Percentiles rank a stretch among this genome's conserved stretches.
These are phyloP conservation scores for Galeopsomyia nigrocyanea DNA, from an alignment of 2,888 invertebrate species.

Conservation along the genomic window DNA sequence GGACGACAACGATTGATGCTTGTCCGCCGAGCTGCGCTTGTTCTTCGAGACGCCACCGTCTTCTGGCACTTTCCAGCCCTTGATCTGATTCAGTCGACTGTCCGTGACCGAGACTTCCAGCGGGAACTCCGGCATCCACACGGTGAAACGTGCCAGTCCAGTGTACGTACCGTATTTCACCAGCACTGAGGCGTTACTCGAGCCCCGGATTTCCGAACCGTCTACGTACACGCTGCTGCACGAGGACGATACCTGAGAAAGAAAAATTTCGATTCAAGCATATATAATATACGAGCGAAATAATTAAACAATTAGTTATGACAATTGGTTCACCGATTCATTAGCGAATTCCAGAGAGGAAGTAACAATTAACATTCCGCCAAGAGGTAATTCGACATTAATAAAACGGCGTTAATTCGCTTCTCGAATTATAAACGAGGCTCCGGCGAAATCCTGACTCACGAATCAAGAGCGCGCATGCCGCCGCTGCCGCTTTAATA, in stretches of 20 bases:
- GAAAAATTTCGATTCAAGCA: background rate
- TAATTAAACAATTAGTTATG: too few relatives aligned
- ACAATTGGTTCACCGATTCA: background rate
- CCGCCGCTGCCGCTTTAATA: too few relatives aligned
- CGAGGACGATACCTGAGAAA: conserved; percentile 88
- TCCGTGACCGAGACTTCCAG: conserved; percentile 92
- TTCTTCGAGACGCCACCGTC: conserved; percentile 72
- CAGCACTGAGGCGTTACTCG: conserved; percentile 93
- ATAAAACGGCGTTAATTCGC: too few relatives aligned
- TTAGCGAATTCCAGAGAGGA: background rate
- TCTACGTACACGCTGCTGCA: conserved; percentile 97
- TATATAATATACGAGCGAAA: too few relatives aligned
- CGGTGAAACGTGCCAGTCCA: conserved; percentile 89
- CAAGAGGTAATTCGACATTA: too few relatives aligned
- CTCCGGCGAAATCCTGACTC: background rate
- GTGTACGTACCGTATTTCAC: conserved; percentile 94
- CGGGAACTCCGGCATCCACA: conserved; percentile 97
- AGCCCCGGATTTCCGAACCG: conserved; percentile 94
- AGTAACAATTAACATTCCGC: background rate
- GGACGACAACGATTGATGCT: background rate
- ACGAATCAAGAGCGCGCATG: conserved; percentile 6
- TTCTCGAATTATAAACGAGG: background rate
- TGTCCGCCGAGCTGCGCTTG: conserved; percentile 58
- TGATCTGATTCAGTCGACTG: conserved; percentile 90
- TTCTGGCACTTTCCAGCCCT: conserved; percentile 93